A percentile compares a stretch with the other conserved stretches of the same genome.
Evolutionary conservation across 2,113 vertebrate species (phyloP).

Genomic region (Corydoras sp.): DNA sequence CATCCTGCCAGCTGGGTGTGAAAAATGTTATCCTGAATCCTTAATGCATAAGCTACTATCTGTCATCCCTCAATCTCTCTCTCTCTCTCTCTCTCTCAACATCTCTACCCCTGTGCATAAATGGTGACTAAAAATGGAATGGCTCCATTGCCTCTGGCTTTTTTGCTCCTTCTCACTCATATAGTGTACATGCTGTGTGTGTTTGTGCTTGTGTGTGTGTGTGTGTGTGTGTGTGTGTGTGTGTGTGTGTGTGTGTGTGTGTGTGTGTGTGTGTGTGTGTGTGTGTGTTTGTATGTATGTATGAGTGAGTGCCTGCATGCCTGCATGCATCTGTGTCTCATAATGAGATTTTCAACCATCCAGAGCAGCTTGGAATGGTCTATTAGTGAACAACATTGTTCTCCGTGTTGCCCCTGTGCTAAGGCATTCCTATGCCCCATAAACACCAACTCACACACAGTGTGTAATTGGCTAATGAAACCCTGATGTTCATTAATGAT

Average conservation of each 20-base stretch:
- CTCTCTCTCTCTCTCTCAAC: slow-evolving; percentile 11
- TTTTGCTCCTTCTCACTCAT: slow-evolving; percentile 22
- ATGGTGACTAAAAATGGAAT: slow-evolving; percentile 18
- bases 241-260: not conserved
- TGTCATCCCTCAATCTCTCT: not conserved
- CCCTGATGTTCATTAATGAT: slow-evolving; percentile 72
- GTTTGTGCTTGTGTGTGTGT: slow-evolving; percentile 15
- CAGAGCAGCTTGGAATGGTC: slow-evolving; percentile 57
- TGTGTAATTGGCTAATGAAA: slow-evolving; percentile 66
- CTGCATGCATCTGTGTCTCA: slow-evolving; percentile 22
- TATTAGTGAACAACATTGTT: slow-evolving; percentile 60
- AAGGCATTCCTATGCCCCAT: slow-evolving; percentile 30
- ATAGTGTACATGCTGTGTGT: slow-evolving; percentile 18
- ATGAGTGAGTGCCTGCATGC: no score
- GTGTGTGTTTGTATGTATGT: slow-evolving; percentile 29
- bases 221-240: slow-evolving; percentile 14
- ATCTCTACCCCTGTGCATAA: no score
- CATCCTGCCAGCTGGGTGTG: not conserved
- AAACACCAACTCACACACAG: slow-evolving; percentile 39
- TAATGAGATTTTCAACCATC: slow-evolving; percentile 71
- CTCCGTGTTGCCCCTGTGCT: slow-evolving; percentile 50
- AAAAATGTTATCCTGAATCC: slow-evolving; percentile 3
- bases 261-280: slow-evolving; percentile 11
- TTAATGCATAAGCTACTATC: not conserved
- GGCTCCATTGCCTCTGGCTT: slow-evolving; percentile 36